Base-by-base conservation (phyloP, 1,140 invertebrate genomes). In the Platorchestia sp. region DNA sequence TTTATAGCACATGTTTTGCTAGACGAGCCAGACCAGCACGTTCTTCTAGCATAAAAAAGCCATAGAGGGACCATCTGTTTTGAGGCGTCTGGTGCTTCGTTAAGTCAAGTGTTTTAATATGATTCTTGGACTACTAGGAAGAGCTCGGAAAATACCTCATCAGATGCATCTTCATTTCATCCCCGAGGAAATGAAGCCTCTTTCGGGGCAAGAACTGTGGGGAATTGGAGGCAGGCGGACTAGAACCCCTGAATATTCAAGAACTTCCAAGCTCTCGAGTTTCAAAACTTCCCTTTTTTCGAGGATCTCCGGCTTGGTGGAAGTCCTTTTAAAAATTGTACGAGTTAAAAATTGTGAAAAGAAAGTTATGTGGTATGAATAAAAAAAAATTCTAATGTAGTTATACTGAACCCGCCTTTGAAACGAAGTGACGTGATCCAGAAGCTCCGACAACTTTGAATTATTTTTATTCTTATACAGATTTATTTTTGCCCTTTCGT, bases 131-230 rank as follows among this genome's bases (percentile, higher is more conserved):
- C 41, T 89, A 44, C 43, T 14, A 27, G 87, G 41, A 89, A 42
- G 41, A 42, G 87, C 87, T 44, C 10, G 27, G n/a, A 89, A 89
- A 89, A 89, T 44, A 41, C 41, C 87, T 89, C 87, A 89, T 89
- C 87, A 89, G 43, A 89, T 42, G 87, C 87, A 89, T 89, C 43
- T 89, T 89, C 87, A 41, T 89, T 89, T 89, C 87, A 42, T 89
- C 87, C 59, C n/a, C n/a, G 43, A 89, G 87, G 87, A 89, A 89
- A 89, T 42, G n/a, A 44, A 89, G 87, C 43, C 87, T 89, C 87
- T 89, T 89, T 89, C 27, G 22, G 43, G 87, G n/a, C 87, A 89
- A 89, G 87, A 89, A 89, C 59, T 75, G 87, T 5, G 41, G 87
- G 43, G 87, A 5, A 89, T 89, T 89, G 87, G 43, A 89, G 36